These are phyloP conservation scores for Xiphophorus maculatus DNA, from an alignment of 2,113 vertebrate genomes.

Conservation along the genomic window DNA sequence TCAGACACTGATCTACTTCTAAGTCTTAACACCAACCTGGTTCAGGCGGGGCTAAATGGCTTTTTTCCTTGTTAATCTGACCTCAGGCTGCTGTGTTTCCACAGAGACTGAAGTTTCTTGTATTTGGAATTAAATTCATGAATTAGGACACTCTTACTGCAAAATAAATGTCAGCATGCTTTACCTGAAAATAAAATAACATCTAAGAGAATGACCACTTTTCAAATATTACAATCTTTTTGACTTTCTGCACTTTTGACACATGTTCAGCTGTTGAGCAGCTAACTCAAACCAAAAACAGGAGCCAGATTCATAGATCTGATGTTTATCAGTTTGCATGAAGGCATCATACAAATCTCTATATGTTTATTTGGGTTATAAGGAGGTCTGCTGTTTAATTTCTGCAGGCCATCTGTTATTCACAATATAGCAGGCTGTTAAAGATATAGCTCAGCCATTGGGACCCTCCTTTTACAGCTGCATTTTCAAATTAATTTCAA, in stretches of 20 bases:
- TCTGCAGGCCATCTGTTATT: constrained; percentile 55
- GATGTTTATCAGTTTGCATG: neutral
- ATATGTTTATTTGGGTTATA: constrained; percentile 19
- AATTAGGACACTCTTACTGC: neutral
- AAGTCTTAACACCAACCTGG: constrained; percentile 56
- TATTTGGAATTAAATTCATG: constrained; percentile 10
- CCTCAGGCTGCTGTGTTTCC: constrained; percentile 46
- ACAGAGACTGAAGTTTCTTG: constrained; percentile 6
- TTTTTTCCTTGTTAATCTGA: constrained; percentile 65
- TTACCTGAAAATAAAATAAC: neutral
- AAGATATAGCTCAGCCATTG: constrained; percentile 10
- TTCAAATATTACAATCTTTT: neutral
- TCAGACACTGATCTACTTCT: constrained; percentile 59
- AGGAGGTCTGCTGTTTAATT: constrained; percentile 63
- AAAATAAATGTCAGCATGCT: neutral
- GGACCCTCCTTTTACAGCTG: constrained; percentile 17
- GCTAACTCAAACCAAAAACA: neutral
- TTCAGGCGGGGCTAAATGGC: constrained; percentile 47
- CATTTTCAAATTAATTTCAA: neutral
- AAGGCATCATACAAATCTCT: constrained; percentile 11
- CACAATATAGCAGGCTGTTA: constrained; percentile 24
- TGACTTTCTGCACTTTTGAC: neutral
- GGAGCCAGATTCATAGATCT: neutral
- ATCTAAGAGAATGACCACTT: neutral
- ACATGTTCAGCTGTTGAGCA: neutral